Evolutionary conservation across 2,888 invertebrate genomes (phyloP).

Genomic region (Oasisia sp.): DNA sequence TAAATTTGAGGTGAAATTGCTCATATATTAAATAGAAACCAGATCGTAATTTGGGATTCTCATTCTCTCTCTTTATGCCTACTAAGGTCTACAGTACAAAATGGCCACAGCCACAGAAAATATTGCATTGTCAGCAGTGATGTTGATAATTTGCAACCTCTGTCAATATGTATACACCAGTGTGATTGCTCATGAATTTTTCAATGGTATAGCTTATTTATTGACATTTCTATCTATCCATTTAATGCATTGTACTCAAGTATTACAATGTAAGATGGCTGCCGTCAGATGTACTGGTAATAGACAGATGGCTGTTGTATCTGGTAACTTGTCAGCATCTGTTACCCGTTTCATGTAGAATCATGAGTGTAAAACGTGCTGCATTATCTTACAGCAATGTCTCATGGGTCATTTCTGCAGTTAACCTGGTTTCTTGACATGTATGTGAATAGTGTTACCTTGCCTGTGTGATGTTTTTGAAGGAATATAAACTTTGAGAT

Average conservation of each 20-base stretch:
- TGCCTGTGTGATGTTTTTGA: neutral
- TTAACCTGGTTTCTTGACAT: neutral
- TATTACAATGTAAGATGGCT: neutral
- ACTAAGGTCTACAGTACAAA: too few species aligned
- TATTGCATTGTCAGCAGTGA: too few species aligned
- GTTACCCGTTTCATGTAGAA: neutral
- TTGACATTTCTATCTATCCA: neutral
- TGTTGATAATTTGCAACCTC: too few species aligned
- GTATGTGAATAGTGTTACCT: neutral
- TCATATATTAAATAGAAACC: neutral
- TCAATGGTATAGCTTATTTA: neutral
- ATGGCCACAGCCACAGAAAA: too few species aligned
- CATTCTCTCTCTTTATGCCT: too few species aligned
- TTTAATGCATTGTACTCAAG: neutral
- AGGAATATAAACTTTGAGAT: neutral
- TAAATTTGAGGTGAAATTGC: neutral
- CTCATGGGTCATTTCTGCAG: neutral
- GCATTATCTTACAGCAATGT: neutral
- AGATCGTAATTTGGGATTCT: too few species aligned
- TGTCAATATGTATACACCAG: neutral
- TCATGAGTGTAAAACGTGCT: neutral
- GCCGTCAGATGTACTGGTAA: neutral
- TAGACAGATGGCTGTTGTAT: neutral
- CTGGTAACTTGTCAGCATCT: neutral
- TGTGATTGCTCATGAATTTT: neutral